Base-by-base conservation (phyloP, 2,888 invertebrate genomes). In the Drosophila kuntzei region DNA sequence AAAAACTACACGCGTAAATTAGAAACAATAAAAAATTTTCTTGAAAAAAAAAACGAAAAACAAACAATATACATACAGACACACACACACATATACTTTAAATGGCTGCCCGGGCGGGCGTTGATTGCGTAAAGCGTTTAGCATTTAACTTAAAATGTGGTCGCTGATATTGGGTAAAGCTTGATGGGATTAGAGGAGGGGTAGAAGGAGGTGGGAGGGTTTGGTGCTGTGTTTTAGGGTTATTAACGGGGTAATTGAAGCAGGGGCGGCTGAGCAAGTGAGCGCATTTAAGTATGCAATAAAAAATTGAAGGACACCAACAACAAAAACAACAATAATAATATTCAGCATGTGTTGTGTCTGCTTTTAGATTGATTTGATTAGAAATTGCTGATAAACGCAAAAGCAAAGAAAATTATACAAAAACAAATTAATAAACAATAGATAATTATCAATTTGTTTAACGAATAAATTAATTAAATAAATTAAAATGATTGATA, bases 1-100 rank as follows among this genome's bases (percentile, higher is more conserved):
- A 69, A 81, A 75, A 79, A 62, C 76, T 69, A 78, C 49, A 79
- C 79, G 75, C 88, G 75, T 79, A 78, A 81, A 79, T 81, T 79
- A 70, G 63, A 78, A 67, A 65, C 63, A 78, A 67, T 66, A 87
- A 84, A 61, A 66, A 64, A 58, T 50, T 27, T 20, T 54, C 22
- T 32, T 58, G 27, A 32, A 16, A 50, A 50, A 8, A 11, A 47
- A 53, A 44, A 29, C n/a, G 8, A 49, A 49, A 64, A 39, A 41
- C 14, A 50, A 57, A 51, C 29, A 53, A 49, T 44, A 60, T 25
- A 44, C 18, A 60, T 37, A 46, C 37, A 37, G 32, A 57, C 8
- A 34, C 18, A 41, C n/a, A n/a, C 11, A 41, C 14, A 59, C 59
- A 39, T 8, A 46, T 4, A 34, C 8, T 8, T 20, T 59, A 62